These are phyloP conservation scores for Channa argus DNA, from an alignment of 2,113 vertebrate species.

Conservation along the genomic window DNA sequence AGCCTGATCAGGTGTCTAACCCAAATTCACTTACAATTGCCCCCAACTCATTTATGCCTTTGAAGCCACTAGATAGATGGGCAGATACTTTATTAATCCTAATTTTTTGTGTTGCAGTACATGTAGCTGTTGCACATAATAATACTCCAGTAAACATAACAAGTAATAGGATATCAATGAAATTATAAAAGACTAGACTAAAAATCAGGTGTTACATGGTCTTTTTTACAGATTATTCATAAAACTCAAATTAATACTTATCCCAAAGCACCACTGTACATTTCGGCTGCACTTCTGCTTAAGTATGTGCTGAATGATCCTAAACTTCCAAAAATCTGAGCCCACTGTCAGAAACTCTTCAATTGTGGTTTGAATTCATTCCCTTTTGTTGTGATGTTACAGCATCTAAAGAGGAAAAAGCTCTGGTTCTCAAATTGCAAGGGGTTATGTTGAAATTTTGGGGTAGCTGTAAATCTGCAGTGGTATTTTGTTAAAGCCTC, in stretches of 20 bases:
- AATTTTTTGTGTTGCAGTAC: too few relatives aligned
- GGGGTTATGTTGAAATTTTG: slow-evolving; percentile 3
- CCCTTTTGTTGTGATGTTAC: neutral
- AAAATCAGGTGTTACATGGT: too few relatives aligned
- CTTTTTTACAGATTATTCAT: neutral
- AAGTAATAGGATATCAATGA: too few relatives aligned
- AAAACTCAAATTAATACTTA: neutral
- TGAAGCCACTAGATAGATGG: too few relatives aligned
- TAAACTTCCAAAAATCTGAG: slow-evolving; percentile 22
- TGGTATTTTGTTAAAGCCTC: slow-evolving; percentile 50
- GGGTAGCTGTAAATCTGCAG: slow-evolving; percentile 41
- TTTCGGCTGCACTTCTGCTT: slow-evolving; percentile 22
- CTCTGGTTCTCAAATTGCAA: slow-evolving; percentile 10
- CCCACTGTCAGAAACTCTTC: neutral
- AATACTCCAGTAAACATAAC: too few relatives aligned
- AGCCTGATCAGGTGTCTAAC: too few relatives aligned
- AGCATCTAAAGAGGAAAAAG: slow-evolving; percentile 2
- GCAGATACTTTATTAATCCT: too few relatives aligned
- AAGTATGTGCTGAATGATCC: too few relatives aligned
- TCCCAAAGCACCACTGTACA: neutral
- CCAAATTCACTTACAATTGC: too few relatives aligned
- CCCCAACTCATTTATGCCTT: too few relatives aligned
- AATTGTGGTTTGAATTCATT: slow-evolving; percentile 2
- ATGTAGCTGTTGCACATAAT: too few relatives aligned
- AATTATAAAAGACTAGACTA: too few relatives aligned